Evolutionary conservation across 2,113 vertebrate genomes (phyloP).

Genomic region (Prochilodus magdalenae): DNA sequence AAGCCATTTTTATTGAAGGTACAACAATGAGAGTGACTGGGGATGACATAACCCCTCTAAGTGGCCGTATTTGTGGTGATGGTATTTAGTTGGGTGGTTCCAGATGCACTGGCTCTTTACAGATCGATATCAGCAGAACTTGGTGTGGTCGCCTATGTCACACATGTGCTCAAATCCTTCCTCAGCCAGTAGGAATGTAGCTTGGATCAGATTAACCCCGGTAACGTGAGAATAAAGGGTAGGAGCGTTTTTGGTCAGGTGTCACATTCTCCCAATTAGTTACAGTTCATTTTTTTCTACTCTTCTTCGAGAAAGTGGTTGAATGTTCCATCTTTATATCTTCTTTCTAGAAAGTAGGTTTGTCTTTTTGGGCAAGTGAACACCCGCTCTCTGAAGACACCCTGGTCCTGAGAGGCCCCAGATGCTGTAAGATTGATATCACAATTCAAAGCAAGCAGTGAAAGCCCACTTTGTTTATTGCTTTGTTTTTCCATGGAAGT

Average conservation of each 20-base stretch:
- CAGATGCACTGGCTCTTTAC: background rate
- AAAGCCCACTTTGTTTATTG: background rate
- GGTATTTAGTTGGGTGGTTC: background rate
- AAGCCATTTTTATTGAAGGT: background rate
- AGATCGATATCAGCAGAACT: slow-evolving; percentile 28
- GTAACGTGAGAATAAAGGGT: background rate
- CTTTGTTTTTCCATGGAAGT: slow-evolving; percentile 3
- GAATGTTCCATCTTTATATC: background rate
- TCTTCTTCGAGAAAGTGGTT: background rate
- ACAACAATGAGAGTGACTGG: background rate
- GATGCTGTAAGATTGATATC: slow-evolving; percentile 11
- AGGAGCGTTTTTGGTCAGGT: slow-evolving; percentile 16
- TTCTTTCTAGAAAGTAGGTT: background rate
- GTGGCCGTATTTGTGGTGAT: background rate
- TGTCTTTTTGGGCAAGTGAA: background rate
- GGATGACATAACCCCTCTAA: background rate
- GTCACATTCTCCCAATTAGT: slow-evolving; percentile 27
- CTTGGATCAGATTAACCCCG: slow-evolving; percentile 15
- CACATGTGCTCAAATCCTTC: slow-evolving; percentile 12
- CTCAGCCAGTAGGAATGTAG: background rate
- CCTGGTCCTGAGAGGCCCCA: background rate
- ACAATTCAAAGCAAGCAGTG: background rate
- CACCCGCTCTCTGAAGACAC: background rate
- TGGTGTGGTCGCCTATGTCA: background rate
- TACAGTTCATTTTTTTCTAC: slow-evolving; percentile 3